A percentile compares a stretch with the other conserved stretches of the same genome.
These are phyloP conservation scores for Malacosoma neustria DNA, from an alignment of 2,888 invertebrate genomes.

Conservation along the genomic window DNA sequence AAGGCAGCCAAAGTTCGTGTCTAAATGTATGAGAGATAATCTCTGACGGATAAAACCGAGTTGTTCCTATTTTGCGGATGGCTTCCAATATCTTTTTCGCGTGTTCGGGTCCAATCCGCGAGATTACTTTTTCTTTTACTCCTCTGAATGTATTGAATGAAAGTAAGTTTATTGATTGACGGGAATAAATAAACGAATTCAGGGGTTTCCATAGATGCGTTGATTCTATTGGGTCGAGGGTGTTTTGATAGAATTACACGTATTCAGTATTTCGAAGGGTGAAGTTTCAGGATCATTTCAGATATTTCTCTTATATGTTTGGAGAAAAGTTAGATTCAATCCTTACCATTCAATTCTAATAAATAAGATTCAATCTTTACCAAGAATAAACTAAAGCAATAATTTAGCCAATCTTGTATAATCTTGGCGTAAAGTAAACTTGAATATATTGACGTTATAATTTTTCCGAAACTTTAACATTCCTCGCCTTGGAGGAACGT, in stretches of 20 bases:
- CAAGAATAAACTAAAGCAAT: neutral
- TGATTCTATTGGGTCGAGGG: neutral
- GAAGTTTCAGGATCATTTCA: neutral
- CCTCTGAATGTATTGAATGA: slow-evolving; percentile 40
- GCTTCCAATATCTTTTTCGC: slow-evolving; percentile 53
- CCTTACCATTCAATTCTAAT: neutral
- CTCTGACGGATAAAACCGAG: slow-evolving; percentile 35
- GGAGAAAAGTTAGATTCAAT: neutral
- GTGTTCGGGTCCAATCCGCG: slow-evolving; percentile 45
- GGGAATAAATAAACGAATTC: slow-evolving; percentile 35
- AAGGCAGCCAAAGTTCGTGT: slow-evolving; percentile 21
- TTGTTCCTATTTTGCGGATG: slow-evolving; percentile 41
- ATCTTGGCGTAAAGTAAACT: neutral
- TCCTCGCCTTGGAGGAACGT: neutral
- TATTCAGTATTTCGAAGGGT: neutral
- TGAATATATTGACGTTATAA: neutral
- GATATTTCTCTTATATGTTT: neutral
- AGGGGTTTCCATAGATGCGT: slow-evolving; percentile 15
- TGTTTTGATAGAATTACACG: neutral
- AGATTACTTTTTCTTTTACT: slow-evolving; percentile 50
- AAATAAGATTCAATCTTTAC: neutral
- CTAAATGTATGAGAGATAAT: slow-evolving; percentile 33
- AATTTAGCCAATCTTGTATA: neutral
- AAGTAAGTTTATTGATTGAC: slow-evolving; percentile 44
- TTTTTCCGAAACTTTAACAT: neutral